Evolutionary conservation across 2,888 invertebrate genomes (phyloP).

Genomic region (Callyntrura guangdongensis): DNA sequence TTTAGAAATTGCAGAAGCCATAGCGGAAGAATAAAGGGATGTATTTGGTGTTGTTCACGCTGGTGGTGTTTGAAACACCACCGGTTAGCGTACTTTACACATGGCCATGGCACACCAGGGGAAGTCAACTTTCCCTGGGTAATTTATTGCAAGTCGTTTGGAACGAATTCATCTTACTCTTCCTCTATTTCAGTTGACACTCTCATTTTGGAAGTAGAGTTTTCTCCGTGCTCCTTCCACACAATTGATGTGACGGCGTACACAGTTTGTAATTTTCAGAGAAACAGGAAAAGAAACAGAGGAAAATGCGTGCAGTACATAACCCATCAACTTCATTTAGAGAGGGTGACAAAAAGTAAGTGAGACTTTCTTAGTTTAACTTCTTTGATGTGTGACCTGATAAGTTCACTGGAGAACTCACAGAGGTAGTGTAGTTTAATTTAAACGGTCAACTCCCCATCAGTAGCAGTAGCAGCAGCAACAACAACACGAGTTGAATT

Average conservation of each 20-base stretch:
- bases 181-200: slow-evolving; percentile 77
- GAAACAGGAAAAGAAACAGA: slow-evolving; percentile 44
- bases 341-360: not conserved
- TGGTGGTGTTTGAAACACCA: slow-evolving; percentile 32
- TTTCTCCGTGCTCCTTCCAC: slow-evolving; percentile 69
- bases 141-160: slow-evolving; percentile 79
- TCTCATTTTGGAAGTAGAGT: slow-evolving; percentile 76
- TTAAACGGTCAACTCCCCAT: slow-evolving; percentile 12
- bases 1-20: not conserved
- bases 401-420: not conserved
- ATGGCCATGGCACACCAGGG: slow-evolving; percentile 39
- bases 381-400: slow-evolving; percentile 42
- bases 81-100: slow-evolving; percentile 12
- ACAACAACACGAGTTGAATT: not conserved
- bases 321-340: slow-evolving; percentile 51
- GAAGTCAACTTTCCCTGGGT: slow-evolving; percentile 75
- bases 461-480: too few relatives aligned
- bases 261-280: slow-evolving; percentile 41
- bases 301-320: slow-evolving; percentile 57
- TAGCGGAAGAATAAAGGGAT: slow-evolving; percentile 38
- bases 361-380: slow-evolving; percentile 19
- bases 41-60: not conserved
- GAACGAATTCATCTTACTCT: slow-evolving; percentile 78
- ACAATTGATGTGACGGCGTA: slow-evolving; percentile 75
- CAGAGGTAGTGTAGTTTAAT: not conserved